These are phyloP conservation scores for Spatula clypeata DNA, from an alignment of 2,797 vertebrate genomes.

Conservation along the genomic window DNA sequence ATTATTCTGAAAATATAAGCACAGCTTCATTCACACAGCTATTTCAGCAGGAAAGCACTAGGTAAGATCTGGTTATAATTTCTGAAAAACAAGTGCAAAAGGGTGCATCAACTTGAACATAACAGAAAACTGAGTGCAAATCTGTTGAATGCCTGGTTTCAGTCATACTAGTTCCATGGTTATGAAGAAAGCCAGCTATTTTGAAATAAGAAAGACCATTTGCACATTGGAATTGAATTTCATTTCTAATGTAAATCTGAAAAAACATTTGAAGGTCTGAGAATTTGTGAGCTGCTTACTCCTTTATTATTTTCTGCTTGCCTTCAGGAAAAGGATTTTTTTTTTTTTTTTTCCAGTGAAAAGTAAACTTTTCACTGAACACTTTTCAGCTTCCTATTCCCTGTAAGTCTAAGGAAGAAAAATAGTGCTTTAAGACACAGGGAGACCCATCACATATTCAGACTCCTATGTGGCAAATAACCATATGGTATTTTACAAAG, in stretches of 20 bases:
- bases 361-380: neutral
- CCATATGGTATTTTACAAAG: neutral
- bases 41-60: neutral
- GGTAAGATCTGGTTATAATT: neutral
- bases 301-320: neutral
- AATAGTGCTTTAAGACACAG: neutral
- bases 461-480: neutral
- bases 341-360: neutral
- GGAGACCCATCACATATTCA: neutral
- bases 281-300: neutral
- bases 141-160: neutral
- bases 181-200: neutral
- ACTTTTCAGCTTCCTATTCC: neutral
- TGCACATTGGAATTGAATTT: neutral
- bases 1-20: neutral
- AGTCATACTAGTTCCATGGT: fast-evolving
- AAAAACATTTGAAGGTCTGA: neutral
- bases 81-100: neutral
- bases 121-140: neutral
- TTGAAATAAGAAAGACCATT: neutral
- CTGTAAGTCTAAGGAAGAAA: neutral
- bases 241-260: neutral
- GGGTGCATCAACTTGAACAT: fast-evolving
- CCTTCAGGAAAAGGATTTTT: neutral
- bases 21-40: neutral